A percentile compares a stretch with the other conserved stretches of the same genome.
Evolutionary conservation across 37 sponge, comb jelly and placozoan species (phyloP).

Genomic region (Crambe crambe): DNA sequence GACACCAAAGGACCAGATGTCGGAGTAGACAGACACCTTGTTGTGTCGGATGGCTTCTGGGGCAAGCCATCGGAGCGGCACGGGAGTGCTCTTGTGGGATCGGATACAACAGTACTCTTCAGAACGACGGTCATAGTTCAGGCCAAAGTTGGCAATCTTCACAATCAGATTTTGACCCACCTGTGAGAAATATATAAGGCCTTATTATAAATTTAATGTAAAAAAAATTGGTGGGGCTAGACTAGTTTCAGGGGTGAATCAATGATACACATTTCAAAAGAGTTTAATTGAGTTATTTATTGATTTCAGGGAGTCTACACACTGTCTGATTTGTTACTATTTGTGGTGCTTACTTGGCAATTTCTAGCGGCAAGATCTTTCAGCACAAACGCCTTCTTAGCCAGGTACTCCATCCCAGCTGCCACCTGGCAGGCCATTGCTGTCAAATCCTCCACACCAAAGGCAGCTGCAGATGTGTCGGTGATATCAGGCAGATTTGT

Average conservation of each 20-base stretch:
- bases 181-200: conserved; percentile 5
- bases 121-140: conserved; percentile 47
- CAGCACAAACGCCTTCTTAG: conserved; percentile 56
- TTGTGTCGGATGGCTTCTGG: conserved; percentile 60
- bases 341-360: conserved; percentile 71
- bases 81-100: conserved; percentile 34
- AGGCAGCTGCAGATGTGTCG: not conserved
- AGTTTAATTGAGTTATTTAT: too few species aligned
- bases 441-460: conserved; percentile 44
- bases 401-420: conserved; percentile 57
- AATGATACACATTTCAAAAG: not conserved
- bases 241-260: not conserved
- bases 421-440: conserved; percentile 59
- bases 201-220: not conserved
- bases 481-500: not conserved
- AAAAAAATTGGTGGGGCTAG: not conserved
- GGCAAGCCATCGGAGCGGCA: conserved; percentile 71
- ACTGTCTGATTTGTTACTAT: too few species aligned
- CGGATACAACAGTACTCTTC: conserved; percentile 63
- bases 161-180: conserved; percentile 53
- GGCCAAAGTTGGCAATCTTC: conserved; percentile 78
- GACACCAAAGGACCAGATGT: conserved; percentile 70
- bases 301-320: not conserved
- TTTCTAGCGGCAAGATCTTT: conserved; percentile 74
- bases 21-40: conserved; percentile 56